A percentile compares a stretch with the other conserved stretches of the same genome.
These are phyloP conservation scores for Nephrotoma flavescens DNA, from an alignment of 2,888 invertebrate species.

Conservation along the genomic window DNA sequence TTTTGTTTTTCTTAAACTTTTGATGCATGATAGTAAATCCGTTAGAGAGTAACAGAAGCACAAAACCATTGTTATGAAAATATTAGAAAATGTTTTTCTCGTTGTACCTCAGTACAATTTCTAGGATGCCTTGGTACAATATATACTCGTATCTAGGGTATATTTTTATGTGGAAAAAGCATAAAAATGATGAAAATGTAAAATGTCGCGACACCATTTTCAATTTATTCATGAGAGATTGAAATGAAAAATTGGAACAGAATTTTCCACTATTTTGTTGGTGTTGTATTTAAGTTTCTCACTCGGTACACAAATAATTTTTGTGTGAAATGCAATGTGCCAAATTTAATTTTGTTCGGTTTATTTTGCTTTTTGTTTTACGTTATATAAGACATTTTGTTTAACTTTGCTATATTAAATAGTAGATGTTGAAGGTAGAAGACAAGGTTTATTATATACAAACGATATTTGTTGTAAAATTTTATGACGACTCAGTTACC, in stretches of 20 bases:
- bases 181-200: background rate
- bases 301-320: background rate
- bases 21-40: background rate
- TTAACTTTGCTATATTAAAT: background rate
- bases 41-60: background rate
- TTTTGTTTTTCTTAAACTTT: background rate
- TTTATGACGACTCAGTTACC: too few species aligned
- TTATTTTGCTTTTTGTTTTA: background rate
- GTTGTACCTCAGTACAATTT: background rate
- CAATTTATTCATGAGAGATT: background rate
- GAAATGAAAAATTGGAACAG: background rate
- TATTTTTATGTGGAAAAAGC: background rate
- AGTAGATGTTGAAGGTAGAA: too few species aligned
- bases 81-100: background rate
- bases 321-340: background rate
- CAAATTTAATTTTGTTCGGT: background rate
- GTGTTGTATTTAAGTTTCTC: background rate
- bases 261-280: background rate
- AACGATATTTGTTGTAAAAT: too few species aligned
- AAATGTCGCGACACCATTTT: background rate
- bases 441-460: too few species aligned
- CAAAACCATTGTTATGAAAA: background rate
- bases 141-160: background rate
- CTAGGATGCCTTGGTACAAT: background rate
- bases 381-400: background rate